Conservation (phyloP, 2,888 invertebrate species). For the Formica aserva region DNA sequence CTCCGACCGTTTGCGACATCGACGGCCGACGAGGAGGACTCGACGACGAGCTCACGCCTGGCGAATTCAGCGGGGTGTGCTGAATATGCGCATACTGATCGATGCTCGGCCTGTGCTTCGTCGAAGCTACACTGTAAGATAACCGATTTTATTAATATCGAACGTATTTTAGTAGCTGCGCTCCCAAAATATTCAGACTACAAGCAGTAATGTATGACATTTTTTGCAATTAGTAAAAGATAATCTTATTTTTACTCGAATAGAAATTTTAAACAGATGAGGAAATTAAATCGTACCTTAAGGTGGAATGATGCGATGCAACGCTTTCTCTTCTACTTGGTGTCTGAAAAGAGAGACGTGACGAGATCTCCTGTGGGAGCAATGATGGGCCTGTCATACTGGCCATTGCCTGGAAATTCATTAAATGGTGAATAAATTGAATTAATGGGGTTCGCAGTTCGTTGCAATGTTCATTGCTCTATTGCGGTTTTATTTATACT, state of each 20-base stretch:
- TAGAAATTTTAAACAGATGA: not conserved
- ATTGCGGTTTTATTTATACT: slow-evolving; percentile 2
- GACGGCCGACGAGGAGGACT: slow-evolving; percentile 84
- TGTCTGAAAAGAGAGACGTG: slow-evolving; percentile 78
- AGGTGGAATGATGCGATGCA: slow-evolving; percentile 80
- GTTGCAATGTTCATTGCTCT: not conserved
- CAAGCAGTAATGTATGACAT: not conserved
- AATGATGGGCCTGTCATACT: slow-evolving; percentile 79
- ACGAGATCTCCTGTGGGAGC: slow-evolving; percentile 76
- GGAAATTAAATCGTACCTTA: slow-evolving; percentile 75
- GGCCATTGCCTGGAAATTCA: slow-evolving; percentile 80
- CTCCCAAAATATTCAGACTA: not conserved
- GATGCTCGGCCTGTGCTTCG: slow-evolving; percentile 82
- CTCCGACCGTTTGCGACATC: slow-evolving; percentile 75
- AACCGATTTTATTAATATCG: not conserved
- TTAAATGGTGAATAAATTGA: not conserved
- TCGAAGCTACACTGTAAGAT: slow-evolving; percentile 83
- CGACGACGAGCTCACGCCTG: slow-evolving; percentile 82
- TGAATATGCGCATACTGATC: slow-evolving; percentile 63
- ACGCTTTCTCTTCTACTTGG: slow-evolving; percentile 82
- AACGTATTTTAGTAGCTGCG: not conserved
- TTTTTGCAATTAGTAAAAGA: not conserved
- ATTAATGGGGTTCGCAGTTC: not conserved
- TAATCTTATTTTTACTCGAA: not conserved
- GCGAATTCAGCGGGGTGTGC: slow-evolving; percentile 79